A percentile compares a stretch with the other conserved stretches of the same genome.
phyloP scores from a whole-genome alignment of 1,140 invertebrate species.

The Drosophila pseudoobscura region DNA sequence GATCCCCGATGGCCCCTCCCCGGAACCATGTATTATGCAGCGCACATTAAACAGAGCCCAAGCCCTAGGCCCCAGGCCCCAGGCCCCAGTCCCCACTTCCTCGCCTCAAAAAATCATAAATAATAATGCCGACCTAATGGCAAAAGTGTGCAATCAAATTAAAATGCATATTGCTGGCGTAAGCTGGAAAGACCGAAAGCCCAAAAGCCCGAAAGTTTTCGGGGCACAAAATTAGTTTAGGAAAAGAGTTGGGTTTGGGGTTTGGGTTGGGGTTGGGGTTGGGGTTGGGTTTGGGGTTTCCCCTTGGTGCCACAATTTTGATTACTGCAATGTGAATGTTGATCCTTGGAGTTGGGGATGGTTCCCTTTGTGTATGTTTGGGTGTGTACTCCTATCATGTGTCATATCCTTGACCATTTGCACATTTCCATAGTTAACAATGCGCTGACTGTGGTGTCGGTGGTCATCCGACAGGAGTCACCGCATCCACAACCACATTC shows the following conservation, averaged over 20 bases:
- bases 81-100: no score
- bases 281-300: no score
- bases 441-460: constrained; percentile 51
- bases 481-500: constrained; percentile 7
- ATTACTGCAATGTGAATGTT: constrained; percentile 20
- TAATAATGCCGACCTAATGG: constrained; percentile 58
- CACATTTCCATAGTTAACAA: constrained; percentile 44
- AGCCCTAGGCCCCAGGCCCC: background rate
- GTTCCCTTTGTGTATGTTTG: background rate
- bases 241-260: constrained; percentile 24
- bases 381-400: no score
- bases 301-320: constrained; percentile 6
- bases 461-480: constrained; percentile 38
- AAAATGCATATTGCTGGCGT: constrained; percentile 50
- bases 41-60: constrained; percentile 22
- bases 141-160: constrained; percentile 59
- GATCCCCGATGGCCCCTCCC: background rate
- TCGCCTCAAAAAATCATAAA: constrained; percentile 50
- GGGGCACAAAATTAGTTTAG: constrained; percentile 28
- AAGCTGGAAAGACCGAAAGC: background rate
- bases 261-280: no score
- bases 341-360: background rate
- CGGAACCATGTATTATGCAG: constrained; percentile 45
- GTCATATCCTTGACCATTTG: constrained; percentile 6
- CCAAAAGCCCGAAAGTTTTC: constrained; percentile 3